Base-by-base conservation (phyloP, 2,113 vertebrate species). In the Toxostoma redivivum region DNA sequence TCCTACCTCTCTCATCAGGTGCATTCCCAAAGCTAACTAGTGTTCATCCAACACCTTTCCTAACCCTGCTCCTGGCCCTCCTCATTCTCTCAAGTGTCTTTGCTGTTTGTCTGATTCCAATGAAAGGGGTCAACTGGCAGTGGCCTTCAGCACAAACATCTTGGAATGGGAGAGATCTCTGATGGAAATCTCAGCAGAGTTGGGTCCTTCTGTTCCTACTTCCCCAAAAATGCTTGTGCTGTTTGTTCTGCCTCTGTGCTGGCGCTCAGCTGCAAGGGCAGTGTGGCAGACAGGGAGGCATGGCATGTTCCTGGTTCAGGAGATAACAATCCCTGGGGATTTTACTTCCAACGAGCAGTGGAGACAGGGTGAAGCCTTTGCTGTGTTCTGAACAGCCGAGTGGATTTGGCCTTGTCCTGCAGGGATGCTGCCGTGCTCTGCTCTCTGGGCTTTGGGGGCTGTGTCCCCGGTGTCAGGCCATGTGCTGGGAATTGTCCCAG, bases 401-500 rank as follows among this genome's bases (percentile, higher is more conserved):
- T 7, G 31, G 54, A 4, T 44, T 37, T 51, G 53, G 53, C 62
- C 31, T 72, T 44, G 28, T 40, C 47, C 42, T 30, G 56, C n/a
- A 6, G 15, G 69, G 83, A 5, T 31, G 44, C 54, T 73, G 71
- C 74, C 11, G 8, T 8, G 2, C 31, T 2, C 44, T 12, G 44
- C 66, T 60, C 2, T 0, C 50, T 28, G 11, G 56, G 38, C 15
- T 24, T 27, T 5, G 28, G 33, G 21, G 6, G 4, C 48, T 28
- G 70, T 62, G 79, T 48, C 51, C 60, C 73, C 0, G 5, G 3
- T 0, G 0, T 11, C 5, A 8, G 54, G 60, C 42, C 4, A 1
- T 3, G 1, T 1, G 2, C 30, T 40, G 78, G 40, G 69, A 56
- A 1, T 4, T 65, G 88, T 38, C 37, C 86, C 27, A 51, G 60